Evolutionary conservation across 2,797 vertebrate species (phyloP).

Genomic region (Botia almorhae): DNA sequence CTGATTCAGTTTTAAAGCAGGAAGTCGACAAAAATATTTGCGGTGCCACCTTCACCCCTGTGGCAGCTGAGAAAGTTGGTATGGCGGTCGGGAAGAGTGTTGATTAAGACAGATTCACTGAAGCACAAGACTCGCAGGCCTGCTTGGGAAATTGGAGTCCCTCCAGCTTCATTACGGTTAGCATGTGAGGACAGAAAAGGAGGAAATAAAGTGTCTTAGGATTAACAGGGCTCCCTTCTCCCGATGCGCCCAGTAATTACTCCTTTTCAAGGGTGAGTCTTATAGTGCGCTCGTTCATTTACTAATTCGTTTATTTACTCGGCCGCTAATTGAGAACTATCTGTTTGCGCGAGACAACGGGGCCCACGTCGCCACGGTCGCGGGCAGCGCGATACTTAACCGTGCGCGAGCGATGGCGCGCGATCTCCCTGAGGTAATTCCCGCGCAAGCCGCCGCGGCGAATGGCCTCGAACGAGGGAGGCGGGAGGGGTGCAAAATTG

Average conservation of each 20-base stretch:
- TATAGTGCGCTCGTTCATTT: slow-evolving; percentile 41
- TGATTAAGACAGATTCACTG: slow-evolving; percentile 29
- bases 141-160: slow-evolving; percentile 29
- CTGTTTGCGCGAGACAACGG: slow-evolving; percentile 32
- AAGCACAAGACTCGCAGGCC: slow-evolving; percentile 19
- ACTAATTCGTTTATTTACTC: slow-evolving; percentile 47
- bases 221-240: slow-evolving; percentile 36
- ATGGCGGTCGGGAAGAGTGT: slow-evolving; percentile 13
- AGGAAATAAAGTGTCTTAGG: slow-evolving; percentile 44
- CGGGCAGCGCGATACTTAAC: slow-evolving; percentile 15
- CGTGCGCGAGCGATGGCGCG: neutral
- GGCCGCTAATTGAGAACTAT: slow-evolving; percentile 47
- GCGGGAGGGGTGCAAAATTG: slow-evolving; percentile 28
- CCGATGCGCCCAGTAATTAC: slow-evolving; percentile 48
- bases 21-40: neutral
- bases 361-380: slow-evolving; percentile 3
- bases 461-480: slow-evolving; percentile 22
- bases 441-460: neutral
- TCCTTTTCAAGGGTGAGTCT: slow-evolving; percentile 42
- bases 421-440: slow-evolving; percentile 27
- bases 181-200: slow-evolving; percentile 16
- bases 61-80: slow-evolving; percentile 21
- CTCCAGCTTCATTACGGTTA: slow-evolving; percentile 51
- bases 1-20: neutral
- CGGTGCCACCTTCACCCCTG: neutral